Percentiles rank a stretch among this genome's conserved stretches.
phyloP scores from a whole-genome alignment of 2,113 vertebrate genomes.

The Mesembrinibis cayennensis region DNA sequence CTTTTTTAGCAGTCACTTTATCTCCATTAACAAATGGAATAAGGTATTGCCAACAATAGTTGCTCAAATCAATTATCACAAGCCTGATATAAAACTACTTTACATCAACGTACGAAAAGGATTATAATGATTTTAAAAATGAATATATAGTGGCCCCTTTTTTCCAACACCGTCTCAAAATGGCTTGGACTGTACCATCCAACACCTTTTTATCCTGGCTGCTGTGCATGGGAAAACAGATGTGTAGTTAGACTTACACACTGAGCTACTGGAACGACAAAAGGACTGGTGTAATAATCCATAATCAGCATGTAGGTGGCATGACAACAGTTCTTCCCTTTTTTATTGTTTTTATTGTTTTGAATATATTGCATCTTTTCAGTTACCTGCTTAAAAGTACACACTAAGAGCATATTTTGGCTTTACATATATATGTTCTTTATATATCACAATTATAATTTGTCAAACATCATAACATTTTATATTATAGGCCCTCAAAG shows the following conservation, averaged over 20 bases:
- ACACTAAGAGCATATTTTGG: not conserved
- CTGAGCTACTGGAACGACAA: not conserved
- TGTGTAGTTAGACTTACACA: not conserved
- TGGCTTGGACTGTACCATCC: not conserved
- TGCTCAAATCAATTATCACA: not conserved
- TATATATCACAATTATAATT: not conserved
- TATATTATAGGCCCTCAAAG: not conserved
- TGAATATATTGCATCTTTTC: not conserved
- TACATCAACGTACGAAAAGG: not conserved
- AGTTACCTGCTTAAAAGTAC: not conserved
- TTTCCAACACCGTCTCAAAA: not conserved
- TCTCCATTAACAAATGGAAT: not conserved
- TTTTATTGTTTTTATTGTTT: not conserved
- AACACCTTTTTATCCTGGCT: not conserved
- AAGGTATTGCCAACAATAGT: not conserved
- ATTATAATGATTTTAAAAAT: not conserved
- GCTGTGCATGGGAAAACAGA: rapidly evolving
- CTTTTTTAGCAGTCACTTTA: not conserved
- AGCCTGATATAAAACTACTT: not conserved
- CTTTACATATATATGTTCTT: not conserved
- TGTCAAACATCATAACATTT: not conserved
- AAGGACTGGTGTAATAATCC: not conserved
- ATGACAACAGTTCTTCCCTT: not conserved
- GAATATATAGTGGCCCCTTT: not conserved
- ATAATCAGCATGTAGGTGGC: not conserved